Evolutionary conservation across 2,888 invertebrate genomes (phyloP).

Genomic region (Luperina testacea): DNA sequence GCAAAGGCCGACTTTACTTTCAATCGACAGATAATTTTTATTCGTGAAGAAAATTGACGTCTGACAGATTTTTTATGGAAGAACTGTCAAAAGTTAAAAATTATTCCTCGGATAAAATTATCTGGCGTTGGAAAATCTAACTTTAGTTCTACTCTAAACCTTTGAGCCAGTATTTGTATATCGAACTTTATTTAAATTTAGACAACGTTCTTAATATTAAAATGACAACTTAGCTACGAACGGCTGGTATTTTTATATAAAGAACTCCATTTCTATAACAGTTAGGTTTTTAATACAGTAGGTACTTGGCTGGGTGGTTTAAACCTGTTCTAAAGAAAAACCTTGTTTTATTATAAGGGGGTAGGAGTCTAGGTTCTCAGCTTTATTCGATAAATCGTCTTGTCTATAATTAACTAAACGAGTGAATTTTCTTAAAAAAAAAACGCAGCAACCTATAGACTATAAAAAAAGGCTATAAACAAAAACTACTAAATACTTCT

Average conservation of each 20-base stretch:
- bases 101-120: no score
- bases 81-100: no score
- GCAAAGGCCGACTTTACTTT: neutral
- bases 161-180: no score
- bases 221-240: neutral
- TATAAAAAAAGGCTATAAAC: constrained; percentile 14
- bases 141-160: neutral
- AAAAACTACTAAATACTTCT: constrained; percentile 18
- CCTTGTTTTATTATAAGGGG: neutral
- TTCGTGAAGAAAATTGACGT: no score
- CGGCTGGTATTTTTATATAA: neutral
- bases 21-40: no score
- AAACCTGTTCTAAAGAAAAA: neutral
- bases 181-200: neutral
- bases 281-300: neutral
- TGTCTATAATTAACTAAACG: neutral
- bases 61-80: no score
- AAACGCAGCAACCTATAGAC: neutral
- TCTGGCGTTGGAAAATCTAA: neutral
- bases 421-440: neutral
- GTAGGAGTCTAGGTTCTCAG: neutral
- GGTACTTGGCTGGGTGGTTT: neutral
- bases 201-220: neutral
- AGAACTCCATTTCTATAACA: neutral
- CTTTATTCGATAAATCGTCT: neutral